Evolutionary conservation across 1,140 invertebrate genomes (phyloP).

Genomic region (Bacillus rossius): DNA sequence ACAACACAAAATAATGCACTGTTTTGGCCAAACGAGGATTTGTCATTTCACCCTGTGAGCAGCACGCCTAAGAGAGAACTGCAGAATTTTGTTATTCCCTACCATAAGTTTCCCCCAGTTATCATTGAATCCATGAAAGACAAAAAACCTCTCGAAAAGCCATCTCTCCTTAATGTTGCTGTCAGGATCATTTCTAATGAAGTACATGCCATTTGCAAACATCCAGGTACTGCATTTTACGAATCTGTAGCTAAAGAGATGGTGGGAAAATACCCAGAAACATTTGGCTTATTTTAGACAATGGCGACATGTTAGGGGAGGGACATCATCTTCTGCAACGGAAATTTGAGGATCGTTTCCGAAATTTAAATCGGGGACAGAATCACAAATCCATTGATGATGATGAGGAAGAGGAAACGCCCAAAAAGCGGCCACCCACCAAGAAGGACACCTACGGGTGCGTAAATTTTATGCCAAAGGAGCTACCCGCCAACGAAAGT

Average conservation of each 20-base stretch:
- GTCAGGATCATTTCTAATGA: background rate
- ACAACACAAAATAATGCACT: background rate
- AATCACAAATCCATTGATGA: background rate
- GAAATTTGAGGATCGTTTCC: background rate
- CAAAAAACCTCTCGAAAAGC: background rate
- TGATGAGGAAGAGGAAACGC: background rate
- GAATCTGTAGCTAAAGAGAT: background rate
- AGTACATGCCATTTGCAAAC: background rate
- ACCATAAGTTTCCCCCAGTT: background rate
- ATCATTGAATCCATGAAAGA: background rate
- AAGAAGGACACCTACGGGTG: background rate
- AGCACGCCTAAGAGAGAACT: background rate
- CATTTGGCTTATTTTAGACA: background rate
- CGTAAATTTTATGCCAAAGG: background rate
- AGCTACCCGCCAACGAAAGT: background rate
- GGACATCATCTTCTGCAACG: background rate
- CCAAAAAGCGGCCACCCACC: background rate
- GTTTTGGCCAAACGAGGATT: too few species aligned
- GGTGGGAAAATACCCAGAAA: background rate
- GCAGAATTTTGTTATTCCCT: background rate
- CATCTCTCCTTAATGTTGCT: background rate
- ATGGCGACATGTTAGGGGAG: background rate
- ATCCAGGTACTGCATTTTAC: background rate
- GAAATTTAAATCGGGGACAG: background rate
- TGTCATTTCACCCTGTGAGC: too few species aligned